Conservation (phyloP, 2,888 invertebrate species). For the Aricia artaxerxes region DNA sequence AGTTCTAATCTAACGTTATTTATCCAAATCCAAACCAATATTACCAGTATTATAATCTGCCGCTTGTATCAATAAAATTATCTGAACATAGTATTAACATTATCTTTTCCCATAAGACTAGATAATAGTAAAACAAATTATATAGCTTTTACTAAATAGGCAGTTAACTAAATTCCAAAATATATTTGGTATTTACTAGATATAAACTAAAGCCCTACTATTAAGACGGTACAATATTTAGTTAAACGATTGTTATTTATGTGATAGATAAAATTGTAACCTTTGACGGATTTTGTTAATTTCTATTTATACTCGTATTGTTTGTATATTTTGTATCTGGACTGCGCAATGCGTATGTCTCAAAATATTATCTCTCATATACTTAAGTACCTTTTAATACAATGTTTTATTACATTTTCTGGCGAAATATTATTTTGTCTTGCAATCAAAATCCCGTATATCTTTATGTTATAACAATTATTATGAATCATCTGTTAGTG, state of each 20-base stretch:
- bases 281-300: not conserved
- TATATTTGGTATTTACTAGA: not conserved
- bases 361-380: no score
- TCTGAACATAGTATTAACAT: not conserved
- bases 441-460: no score
- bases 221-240: not conserved
- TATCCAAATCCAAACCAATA: not conserved
- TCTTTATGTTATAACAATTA: no score
- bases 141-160: not conserved
- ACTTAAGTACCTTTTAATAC: no score
- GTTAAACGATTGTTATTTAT: not conserved
- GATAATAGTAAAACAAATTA: not conserved
- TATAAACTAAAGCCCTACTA: not conserved
- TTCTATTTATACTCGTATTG: not conserved
- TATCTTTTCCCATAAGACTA: conserved; percentile 17
- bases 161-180: not conserved
- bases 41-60: not conserved
- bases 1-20: not conserved
- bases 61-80: not conserved
- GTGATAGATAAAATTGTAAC: not conserved
- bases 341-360: no score
- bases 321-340: no score
- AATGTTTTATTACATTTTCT: no score
- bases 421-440: no score
- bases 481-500: no score